phyloP scores from a whole-genome alignment of 2,888 invertebrate genomes.

The Synanthedon myopaeformis region DNA sequence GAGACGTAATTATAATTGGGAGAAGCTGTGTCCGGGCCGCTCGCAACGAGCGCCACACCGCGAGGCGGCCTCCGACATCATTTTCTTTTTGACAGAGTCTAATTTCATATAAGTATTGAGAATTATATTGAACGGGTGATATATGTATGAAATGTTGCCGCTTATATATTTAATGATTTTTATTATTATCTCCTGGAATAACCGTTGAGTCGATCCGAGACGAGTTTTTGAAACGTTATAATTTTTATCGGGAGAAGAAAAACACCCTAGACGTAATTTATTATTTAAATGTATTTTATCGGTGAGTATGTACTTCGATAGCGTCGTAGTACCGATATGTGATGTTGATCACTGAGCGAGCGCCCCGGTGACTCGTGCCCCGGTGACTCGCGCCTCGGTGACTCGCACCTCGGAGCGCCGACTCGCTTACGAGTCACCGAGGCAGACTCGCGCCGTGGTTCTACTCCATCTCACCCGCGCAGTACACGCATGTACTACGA shows the following conservation, averaged over 20 bases:
- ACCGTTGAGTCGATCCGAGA: slow-evolving; percentile 66
- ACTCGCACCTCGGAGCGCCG: slow-evolving; percentile 1
- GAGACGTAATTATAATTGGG: slow-evolving; percentile 62
- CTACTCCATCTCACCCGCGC: slow-evolving; percentile 14
- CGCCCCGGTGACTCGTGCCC: slow-evolving; percentile 10
- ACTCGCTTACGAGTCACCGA: slow-evolving; percentile 10
- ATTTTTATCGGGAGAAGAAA: slow-evolving; percentile 69
- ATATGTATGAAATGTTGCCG: slow-evolving; percentile 71
- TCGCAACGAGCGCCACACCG: slow-evolving; percentile 48
- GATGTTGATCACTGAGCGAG: slow-evolving; percentile 63
- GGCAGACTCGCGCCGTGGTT: slow-evolving; percentile 11
- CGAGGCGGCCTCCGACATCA: slow-evolving; percentile 46
- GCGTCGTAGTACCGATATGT: slow-evolving; percentile 54
- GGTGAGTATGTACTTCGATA: slow-evolving; percentile 53
- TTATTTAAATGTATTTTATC: slow-evolving; percentile 61
- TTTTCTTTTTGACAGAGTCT: slow-evolving; percentile 51
- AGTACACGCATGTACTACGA: slow-evolving; percentile 32
- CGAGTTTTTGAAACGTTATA: slow-evolving; percentile 65
- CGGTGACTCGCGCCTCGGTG: slow-evolving; percentile 2
- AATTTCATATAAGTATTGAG: slow-evolving; percentile 63
- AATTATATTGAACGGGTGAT: slow-evolving; percentile 70
- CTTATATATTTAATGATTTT: slow-evolving; percentile 65
- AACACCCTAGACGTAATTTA: slow-evolving; percentile 65
- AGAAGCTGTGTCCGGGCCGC: slow-evolving; percentile 56
- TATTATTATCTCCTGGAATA: slow-evolving; percentile 63